A percentile compares a stretch with the other conserved stretches of the same genome.
These are phyloP conservation scores for Prionailurus bengalensis DNA, from an alignment of 2,113 vertebrate species.

Conservation along the genomic window DNA sequence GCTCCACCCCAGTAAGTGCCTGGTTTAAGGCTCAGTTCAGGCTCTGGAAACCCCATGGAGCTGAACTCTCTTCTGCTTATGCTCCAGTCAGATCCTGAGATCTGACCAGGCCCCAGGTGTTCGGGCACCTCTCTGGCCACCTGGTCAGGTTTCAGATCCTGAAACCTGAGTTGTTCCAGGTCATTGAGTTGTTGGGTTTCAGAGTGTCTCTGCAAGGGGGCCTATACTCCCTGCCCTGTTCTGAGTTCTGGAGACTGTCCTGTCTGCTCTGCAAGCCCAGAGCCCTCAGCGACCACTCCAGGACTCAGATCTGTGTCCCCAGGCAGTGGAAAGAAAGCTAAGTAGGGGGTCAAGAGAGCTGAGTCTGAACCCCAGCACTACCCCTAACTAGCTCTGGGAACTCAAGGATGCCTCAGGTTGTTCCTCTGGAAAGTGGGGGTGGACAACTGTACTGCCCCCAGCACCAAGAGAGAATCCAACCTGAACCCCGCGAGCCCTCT, in stretches of 20 bases:
- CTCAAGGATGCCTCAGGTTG: not conserved
- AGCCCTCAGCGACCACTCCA: rapidly evolving
- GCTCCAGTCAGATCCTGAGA: too few species aligned
- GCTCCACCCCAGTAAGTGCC: not conserved
- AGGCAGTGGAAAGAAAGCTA: not conserved
- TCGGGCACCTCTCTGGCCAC: not conserved
- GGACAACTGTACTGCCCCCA: too few species aligned
- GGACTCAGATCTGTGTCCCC: too few species aligned
- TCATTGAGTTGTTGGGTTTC: not conserved
- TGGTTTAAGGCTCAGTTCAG: not conserved
- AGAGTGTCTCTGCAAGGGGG: not conserved
- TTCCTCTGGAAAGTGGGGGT: not conserved
- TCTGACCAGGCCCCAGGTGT: not conserved
- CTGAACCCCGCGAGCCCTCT: rapidly evolving
- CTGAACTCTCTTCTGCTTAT: not conserved
- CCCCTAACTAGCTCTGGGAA: not conserved
- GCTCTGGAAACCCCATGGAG: not conserved
- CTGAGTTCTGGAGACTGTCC: not conserved
- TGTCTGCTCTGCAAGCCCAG: not conserved
- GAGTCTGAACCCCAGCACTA: not conserved
- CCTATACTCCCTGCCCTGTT: not conserved
- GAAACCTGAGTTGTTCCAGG: too few species aligned
- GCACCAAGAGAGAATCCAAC: not conserved
- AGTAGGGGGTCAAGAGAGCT: not conserved
- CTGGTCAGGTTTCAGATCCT: too few species aligned